Conservation (phyloP, 2,113 vertebrate species). For the Bubo bubo region DNA sequence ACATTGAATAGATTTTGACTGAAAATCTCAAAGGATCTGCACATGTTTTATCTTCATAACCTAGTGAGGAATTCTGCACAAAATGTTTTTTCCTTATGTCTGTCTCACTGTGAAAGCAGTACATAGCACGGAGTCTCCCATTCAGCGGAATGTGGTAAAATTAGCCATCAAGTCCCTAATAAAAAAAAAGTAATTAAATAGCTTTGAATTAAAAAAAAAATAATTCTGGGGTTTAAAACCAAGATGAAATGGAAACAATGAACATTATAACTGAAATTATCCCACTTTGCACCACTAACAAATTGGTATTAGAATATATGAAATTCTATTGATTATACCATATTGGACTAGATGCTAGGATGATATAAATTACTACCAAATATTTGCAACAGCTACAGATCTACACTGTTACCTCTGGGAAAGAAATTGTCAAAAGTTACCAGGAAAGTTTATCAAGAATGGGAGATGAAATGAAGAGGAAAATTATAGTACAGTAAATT, state of each 20-base stretch:
- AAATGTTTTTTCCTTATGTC: neutral
- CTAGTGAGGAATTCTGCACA: neutral
- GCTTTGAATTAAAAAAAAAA: neutral
- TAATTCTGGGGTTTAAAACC: neutral
- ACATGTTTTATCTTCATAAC: neutral
- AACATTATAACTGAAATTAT: neutral
- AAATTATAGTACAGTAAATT: neutral
- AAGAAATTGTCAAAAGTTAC: neutral
- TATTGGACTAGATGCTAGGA: neutral
- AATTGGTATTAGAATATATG: neutral
- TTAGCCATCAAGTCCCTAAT: neutral
- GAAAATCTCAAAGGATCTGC: neutral
- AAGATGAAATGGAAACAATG: neutral
- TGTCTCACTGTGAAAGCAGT: neutral
- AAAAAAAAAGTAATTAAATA: neutral
- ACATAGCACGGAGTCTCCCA: neutral
- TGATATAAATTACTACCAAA: neutral
- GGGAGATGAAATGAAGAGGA: neutral
- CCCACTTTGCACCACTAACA: neutral
- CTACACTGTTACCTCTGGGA: neutral
- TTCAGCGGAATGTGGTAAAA: fast-evolving
- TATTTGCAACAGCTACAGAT: neutral
- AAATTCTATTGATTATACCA: neutral
- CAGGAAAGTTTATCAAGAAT: neutral
- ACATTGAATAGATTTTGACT: neutral